Percentiles rank a stretch among this genome's conserved stretches.
These are phyloP conservation scores for Carollia perspicillata DNA, from an alignment of 2,113 vertebrate species.

Conservation along the genomic window DNA sequence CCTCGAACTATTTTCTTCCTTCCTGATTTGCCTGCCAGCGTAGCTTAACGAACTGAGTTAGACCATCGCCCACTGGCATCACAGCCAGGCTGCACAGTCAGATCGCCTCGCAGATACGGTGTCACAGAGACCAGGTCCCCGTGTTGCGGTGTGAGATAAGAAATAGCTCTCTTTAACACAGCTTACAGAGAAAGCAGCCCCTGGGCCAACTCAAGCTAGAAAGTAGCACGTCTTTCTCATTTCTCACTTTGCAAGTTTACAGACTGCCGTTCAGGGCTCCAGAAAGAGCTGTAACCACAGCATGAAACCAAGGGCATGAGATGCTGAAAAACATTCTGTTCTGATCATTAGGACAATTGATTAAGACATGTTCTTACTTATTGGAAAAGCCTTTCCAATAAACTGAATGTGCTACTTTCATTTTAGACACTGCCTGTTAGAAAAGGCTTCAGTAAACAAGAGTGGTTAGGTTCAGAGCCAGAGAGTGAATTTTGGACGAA, in stretches of 20 bases:
- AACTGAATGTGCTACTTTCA: slow-evolving; percentile 59
- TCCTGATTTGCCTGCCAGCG: slow-evolving; percentile 62
- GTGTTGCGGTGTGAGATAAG: slow-evolving; percentile 48
- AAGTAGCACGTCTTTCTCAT: slow-evolving; percentile 25
- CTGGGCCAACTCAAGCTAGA: slow-evolving; percentile 23
- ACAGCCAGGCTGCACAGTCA: slow-evolving; percentile 50
- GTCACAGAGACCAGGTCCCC: slow-evolving; percentile 56
- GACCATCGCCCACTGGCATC: slow-evolving; percentile 60
- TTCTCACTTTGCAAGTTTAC: not conserved
- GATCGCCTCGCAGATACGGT: slow-evolving; percentile 50
- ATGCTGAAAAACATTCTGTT: not conserved
- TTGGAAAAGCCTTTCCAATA: slow-evolving; percentile 50
- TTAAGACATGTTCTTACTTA: slow-evolving; percentile 38
- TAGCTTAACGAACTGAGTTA: slow-evolving; percentile 39
- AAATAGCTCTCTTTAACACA: slow-evolving; percentile 6
- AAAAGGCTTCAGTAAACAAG: not conserved
- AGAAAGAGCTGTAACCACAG: slow-evolving; percentile 44
- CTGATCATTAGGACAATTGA: not conserved
- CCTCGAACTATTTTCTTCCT: slow-evolving; percentile 67
- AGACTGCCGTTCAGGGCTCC: not conserved
- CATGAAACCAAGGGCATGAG: slow-evolving; percentile 39
- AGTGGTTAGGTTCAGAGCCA: slow-evolving; percentile 28
- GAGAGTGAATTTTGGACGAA: slow-evolving; percentile 62
- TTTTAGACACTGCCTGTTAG: slow-evolving; percentile 38
- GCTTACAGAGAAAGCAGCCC: not conserved